Conservation (phyloP, 2,888 invertebrate species). For the Drosophila melanocephala region DNA sequence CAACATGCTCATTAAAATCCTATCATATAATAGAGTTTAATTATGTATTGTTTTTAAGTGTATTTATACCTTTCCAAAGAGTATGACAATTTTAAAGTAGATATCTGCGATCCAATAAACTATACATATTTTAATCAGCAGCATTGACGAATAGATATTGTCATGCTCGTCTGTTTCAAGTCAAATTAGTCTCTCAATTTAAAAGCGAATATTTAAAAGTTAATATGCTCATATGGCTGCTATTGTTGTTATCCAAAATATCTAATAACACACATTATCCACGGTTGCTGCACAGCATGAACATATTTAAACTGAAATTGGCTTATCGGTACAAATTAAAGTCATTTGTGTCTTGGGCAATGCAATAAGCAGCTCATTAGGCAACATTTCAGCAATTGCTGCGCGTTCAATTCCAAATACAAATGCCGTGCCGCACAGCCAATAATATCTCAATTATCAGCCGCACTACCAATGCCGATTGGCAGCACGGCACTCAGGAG, state of each 20-base stretch:
- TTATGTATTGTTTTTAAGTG: not conserved
- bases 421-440: conserved; percentile 57
- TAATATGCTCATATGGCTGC: not conserved
- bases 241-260: conserved; percentile 1
- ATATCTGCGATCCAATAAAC: not conserved
- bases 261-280: not conserved
- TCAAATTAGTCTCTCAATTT: not conserved
- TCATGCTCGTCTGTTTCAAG: not conserved
- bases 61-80: not conserved
- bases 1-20: not conserved
- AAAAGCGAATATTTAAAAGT: not conserved
- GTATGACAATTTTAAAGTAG: not conserved
- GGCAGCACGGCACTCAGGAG: conserved; percentile 36
- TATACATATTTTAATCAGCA: not conserved
- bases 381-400: conserved; percentile 64
- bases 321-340: conserved; percentile 18
- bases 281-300: not conserved
- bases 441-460: conserved; percentile 78
- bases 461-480: conserved; percentile 31
- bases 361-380: conserved; percentile 61
- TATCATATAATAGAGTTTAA: too few species aligned
- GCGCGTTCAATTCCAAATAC: conserved; percentile 68
- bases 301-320: conserved; percentile 19
- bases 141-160: not conserved
- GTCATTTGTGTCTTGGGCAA: conserved; percentile 17